phyloP scores from a whole-genome alignment of 2,888 invertebrate species.

The Phasia obesa region DNA sequence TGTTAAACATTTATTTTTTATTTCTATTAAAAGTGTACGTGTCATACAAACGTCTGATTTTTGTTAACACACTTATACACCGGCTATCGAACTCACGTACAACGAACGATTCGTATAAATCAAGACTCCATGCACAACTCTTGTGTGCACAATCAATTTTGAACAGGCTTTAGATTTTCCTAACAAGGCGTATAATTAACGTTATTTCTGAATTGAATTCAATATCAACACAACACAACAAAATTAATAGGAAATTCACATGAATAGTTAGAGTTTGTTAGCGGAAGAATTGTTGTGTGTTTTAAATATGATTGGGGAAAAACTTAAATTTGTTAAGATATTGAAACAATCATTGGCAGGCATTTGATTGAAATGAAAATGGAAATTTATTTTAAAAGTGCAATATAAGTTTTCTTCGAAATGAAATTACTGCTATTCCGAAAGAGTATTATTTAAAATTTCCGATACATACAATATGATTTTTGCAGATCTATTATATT shows the following conservation, averaged over 20 bases:
- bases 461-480: too few relatives aligned
- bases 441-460: too few relatives aligned
- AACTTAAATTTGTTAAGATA: neutral
- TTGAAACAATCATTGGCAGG: neutral
- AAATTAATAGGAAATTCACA: constrained; percentile 55
- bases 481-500: too few relatives aligned
- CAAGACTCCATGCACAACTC: constrained; percentile 27
- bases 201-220: constrained; percentile 65
- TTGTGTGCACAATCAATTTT: constrained; percentile 53
- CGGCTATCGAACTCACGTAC: neutral
- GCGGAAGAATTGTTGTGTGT: constrained; percentile 21
- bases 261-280: constrained; percentile 28
- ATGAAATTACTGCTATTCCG: too few relatives aligned
- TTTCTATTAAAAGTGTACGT: constrained; percentile 54
- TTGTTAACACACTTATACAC: constrained; percentile 39
- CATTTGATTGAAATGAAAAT: neutral
- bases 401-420: too few relatives aligned
- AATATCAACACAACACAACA: constrained; percentile 41
- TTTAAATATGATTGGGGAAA: neutral
- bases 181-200: constrained; percentile 70
- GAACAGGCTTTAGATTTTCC: constrained; percentile 47
- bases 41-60: constrained; percentile 65
- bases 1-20: constrained; percentile 16
- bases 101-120: neutral
- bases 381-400: neutral